Percentiles rank a stretch among this genome's conserved stretches.
Evolutionary conservation across 2,888 invertebrate species (phyloP).

Genomic region (Tetramorium bicarinatum): DNA sequence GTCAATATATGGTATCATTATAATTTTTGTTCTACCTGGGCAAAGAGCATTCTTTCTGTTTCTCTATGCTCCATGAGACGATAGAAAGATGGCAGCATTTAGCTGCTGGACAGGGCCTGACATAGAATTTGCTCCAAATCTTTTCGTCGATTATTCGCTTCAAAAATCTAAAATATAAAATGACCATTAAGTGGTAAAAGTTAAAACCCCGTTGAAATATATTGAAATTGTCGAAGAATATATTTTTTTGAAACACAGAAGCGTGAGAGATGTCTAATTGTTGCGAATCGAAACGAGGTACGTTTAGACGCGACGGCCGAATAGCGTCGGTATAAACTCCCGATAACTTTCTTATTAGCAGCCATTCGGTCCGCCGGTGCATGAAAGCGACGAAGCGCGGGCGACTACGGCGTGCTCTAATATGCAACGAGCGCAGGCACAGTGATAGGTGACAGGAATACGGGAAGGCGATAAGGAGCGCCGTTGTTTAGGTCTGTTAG

Average conservation of each 20-base stretch:
- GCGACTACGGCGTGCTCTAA: constrained; percentile 3
- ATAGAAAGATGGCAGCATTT: too few relatives aligned
- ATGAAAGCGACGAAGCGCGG: constrained; percentile 5
- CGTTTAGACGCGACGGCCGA: too few relatives aligned
- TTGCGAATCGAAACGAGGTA: background rate
- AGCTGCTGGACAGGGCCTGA: too few relatives aligned
- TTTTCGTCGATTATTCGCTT: too few relatives aligned
- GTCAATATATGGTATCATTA: too few relatives aligned
- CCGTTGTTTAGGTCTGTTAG: constrained; percentile 60
- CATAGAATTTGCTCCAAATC: too few relatives aligned
- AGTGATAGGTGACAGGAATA: constrained; percentile 46
- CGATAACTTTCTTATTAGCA: background rate
- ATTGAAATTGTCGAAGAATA: background rate
- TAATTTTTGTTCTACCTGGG: too few relatives aligned
- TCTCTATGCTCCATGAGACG: too few relatives aligned
- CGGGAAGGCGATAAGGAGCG: constrained; percentile 48
- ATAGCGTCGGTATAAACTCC: background rate
- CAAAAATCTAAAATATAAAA: too few relatives aligned
- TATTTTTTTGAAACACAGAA: background rate
- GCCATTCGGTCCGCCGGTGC: background rate
- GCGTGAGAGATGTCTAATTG: background rate
- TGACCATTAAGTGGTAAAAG: too few relatives aligned
- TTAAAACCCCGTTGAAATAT: too few relatives aligned
- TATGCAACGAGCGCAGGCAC: constrained; percentile 21
- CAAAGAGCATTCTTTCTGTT: too few relatives aligned